Base-by-base conservation (phyloP, 2,888 invertebrate species). In the Trachelus stipa region DNA sequence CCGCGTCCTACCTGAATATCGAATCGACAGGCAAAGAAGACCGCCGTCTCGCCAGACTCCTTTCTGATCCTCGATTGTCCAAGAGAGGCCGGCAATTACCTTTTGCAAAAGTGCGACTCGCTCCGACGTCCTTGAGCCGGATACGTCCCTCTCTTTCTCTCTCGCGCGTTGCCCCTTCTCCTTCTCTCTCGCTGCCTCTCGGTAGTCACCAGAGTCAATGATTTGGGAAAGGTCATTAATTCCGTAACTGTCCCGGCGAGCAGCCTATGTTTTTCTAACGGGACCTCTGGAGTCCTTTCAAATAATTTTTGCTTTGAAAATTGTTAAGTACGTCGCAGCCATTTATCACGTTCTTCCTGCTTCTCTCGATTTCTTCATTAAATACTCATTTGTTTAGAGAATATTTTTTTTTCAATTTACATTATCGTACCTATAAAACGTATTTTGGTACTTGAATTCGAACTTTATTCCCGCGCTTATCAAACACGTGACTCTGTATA, bases 191-290 rank as follows among this genome's bases (percentile, higher is more conserved):
- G 56, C 1, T 71, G 15, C 1, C 71, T 71, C 71, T 31, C 31
- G 71, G 71, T 56, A 56, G 56, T 56, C 56, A 56, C 56, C 9
- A 3, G 15, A 31, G 71, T 31, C 71, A 71, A 71, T 71, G 71
- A 71, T 71, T 71, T 34, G 33, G 71, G 71, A 71, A 71, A 71
- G 71, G 71, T 71, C 71, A 34, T 71, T 71, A 34, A 71, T 71
- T 71, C 71, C 33, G 12, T 34, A 12, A 34, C 71, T 34, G 33
- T 31, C 71, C 33, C 30, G 71, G 9, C 71, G 15, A 30, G 30
- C 33, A 23, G 34, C 71, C 12, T 23, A 34, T 12, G 71, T 12
- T 71, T 12, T 33, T 71, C 34, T 56, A 56, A 56, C 56, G 56
- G 56, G 56, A 56, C n/a, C 30, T 9, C 12, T 12, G 31, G 31